Base-by-base conservation (phyloP, 2,888 invertebrate species). In the Aelia acuminata region DNA sequence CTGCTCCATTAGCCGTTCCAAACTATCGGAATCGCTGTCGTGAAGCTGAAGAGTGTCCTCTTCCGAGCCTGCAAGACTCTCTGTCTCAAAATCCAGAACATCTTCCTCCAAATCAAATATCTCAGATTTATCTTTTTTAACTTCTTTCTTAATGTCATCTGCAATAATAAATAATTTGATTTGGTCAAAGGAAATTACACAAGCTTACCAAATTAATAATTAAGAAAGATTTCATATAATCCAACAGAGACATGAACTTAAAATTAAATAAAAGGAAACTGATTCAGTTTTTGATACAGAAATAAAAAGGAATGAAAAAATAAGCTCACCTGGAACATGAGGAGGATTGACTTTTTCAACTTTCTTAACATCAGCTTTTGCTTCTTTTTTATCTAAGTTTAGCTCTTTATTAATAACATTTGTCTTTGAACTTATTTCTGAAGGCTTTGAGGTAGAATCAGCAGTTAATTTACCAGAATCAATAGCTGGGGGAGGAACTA, bases 1-100 rank as follows among this genome's bases (percentile, higher is more conserved):
- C 75, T 89, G 87, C 75, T 90, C 90, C 90, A 90, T 90, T 1
- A 90, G 87, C 43, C 89, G 89, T 39, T 90, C 90, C n/a, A 90
- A 48, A 50, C 90, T 90, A 47, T 88, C 89, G 15, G 89, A 89
- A 49, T 90, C 89, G 39, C 88, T 88, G 48, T 89, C 90, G 11
- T 88, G 88, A 18, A 89, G 89, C 8, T 89, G 84, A 15, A 89
- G 50, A 7, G 26, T 80, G 47, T 89, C 89, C n/a, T 90, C 90
- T n/a, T 90, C 91, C 22, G 91, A 92, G 90, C 92, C 92, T 20
- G 91, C 90, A 8, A 91, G 90, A 13, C 90, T 89, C 85, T 92
- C 92, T 31, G 91, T 89, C 10, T 90, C 90, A 88, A 91, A 91
- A 48, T 91, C 90, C 1, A 91, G 35, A 8, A 91, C 89, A n/a